Conservation (phyloP, 2,888 invertebrate genomes). For the Drosophila pullipes region DNA sequence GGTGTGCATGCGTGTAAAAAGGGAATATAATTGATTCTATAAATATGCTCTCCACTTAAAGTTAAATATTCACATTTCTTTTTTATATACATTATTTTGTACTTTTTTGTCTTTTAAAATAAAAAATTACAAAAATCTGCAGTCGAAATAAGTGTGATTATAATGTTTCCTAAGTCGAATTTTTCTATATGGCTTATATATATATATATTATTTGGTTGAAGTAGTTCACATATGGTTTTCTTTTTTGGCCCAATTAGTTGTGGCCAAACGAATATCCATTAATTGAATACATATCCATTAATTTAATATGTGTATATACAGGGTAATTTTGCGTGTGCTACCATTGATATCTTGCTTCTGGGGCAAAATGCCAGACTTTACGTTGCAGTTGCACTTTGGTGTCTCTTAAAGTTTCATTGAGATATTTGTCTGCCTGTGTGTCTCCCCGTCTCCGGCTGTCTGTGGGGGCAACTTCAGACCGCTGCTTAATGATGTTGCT, state of each 20-base stretch:
- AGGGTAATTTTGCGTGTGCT: conserved; percentile 7
- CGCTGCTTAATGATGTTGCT: conserved; percentile 22
- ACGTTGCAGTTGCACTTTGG: conserved; percentile 34
- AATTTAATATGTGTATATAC: not conserved
- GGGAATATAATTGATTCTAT: not conserved
- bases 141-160: not conserved
- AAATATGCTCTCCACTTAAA: not conserved
- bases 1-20: not conserved
- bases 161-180: not conserved
- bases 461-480: conserved; percentile 16
- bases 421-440: conserved; percentile 34
- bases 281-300: not conserved
- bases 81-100: not conserved
- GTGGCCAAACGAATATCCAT: not conserved
- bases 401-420: conserved; percentile 44
- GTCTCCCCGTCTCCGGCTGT: not conserved
- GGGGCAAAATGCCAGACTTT: conserved; percentile 20
- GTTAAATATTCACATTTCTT: not conserved
- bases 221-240: no score
- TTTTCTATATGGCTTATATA: not conserved
- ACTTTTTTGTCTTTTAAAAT: not conserved
- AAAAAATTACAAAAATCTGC: not conserved
- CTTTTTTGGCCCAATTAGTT: not conserved
- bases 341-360: not conserved
- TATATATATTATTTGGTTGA: not conserved